Percentiles rank a stretch among this genome's conserved stretches.
phyloP scores from a whole-genome alignment of 2,888 invertebrate genomes.

The Xanthorhoe spadicearia region DNA sequence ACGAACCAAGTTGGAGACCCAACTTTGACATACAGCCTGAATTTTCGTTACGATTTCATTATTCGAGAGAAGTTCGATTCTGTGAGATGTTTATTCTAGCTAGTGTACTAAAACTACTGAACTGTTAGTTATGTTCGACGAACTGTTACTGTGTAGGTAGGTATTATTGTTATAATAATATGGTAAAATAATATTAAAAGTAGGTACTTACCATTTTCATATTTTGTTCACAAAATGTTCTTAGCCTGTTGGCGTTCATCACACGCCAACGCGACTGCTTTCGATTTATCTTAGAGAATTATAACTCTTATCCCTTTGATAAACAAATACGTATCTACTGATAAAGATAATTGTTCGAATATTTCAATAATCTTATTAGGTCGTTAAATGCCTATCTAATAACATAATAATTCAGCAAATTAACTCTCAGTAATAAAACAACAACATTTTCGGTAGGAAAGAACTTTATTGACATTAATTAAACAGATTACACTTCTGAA shows the following conservation, averaged over 20 bases:
- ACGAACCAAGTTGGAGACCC: no score
- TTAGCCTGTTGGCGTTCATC: conserved; percentile 58
- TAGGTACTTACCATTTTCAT: conserved; percentile 40
- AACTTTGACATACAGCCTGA: no score
- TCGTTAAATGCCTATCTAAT: conserved; percentile 40
- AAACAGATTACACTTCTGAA: conserved; percentile 61
- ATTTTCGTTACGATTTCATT: no score
- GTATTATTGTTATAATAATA: no score
- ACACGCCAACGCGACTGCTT: conserved; percentile 70
- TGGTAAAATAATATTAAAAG: background rate
- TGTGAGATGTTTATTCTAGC: no score
- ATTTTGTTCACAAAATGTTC: conserved; percentile 27
- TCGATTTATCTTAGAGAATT: conserved; percentile 60
- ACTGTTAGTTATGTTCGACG: no score
- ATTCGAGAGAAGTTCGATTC: no score
- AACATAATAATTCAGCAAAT: background rate
- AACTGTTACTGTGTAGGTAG: no score
- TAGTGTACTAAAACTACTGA: no score
- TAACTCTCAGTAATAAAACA: conserved; percentile 41
- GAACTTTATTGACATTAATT: conserved; percentile 76
- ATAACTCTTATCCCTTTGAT: conserved; percentile 69
- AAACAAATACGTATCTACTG: conserved; percentile 63
- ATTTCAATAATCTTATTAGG: conserved; percentile 58
- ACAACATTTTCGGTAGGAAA: conserved; percentile 51
- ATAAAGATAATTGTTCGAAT: conserved; percentile 64